These are phyloP conservation scores for Lucinisca nassula DNA, from an alignment of 2,888 invertebrate genomes.

Conservation along the genomic window DNA sequence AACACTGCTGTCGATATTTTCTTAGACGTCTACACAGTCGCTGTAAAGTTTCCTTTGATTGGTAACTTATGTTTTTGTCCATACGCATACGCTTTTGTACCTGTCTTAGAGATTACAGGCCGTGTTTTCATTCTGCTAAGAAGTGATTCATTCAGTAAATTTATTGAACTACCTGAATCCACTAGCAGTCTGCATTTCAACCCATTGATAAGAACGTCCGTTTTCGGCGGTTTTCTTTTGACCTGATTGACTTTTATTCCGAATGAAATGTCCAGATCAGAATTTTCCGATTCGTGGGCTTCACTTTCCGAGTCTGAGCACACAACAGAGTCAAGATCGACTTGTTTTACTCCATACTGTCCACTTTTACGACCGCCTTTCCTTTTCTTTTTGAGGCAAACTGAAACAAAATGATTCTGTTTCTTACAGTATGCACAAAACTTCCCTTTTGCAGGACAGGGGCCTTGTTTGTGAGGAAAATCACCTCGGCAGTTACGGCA, in stretches of 20 bases:
- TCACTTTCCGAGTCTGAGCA: too few species aligned
- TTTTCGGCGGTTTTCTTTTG: not conserved
- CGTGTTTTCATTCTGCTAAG: not conserved
- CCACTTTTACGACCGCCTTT: too few species aligned
- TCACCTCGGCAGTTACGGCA: not conserved
- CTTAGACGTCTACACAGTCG: not conserved
- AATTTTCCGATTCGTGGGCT: not conserved
- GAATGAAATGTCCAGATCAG: not conserved
- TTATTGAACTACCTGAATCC: not conserved
- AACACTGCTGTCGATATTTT: not conserved
- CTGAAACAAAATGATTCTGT: not conserved
- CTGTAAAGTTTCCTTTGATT: not conserved
- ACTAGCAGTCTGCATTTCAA: not conserved
- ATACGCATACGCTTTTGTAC: constrained; percentile 10
- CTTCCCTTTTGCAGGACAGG: not conserved
- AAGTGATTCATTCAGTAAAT: too few species aligned
- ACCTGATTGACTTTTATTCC: not conserved
- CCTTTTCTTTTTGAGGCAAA: not conserved
- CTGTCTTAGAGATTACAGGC: not conserved
- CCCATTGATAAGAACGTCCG: not conserved
- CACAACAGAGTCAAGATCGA: not conserved
- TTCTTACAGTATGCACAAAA: not conserved
- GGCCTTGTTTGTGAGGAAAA: not conserved
- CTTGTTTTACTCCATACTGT: not conserved
- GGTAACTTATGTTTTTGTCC: not conserved